Conservation (phyloP, 2,797 vertebrate species). For the Pipistrellus pygmaeus region DNA sequence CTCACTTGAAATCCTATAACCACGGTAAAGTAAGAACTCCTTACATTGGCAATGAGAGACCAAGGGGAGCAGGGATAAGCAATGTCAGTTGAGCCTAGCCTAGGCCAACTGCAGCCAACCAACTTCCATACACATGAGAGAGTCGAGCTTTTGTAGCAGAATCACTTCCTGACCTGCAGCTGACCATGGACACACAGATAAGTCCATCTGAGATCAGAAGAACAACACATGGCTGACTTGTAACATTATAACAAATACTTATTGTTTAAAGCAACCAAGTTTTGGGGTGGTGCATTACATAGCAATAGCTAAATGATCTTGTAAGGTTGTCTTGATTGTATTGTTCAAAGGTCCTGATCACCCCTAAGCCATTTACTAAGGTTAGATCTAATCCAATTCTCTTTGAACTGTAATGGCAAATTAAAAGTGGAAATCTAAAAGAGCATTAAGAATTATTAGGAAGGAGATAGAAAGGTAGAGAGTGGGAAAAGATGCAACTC, state of each 20-base stretch:
- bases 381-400: background rate
- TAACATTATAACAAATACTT: background rate
- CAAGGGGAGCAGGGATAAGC: background rate
- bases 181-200: background rate
- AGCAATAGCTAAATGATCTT: background rate
- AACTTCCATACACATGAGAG: background rate
- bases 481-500: background rate
- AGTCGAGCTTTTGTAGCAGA: background rate
- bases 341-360: conserved; percentile 3
- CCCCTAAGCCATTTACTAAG: background rate
- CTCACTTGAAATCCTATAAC: conserved; percentile 2
- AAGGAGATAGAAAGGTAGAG: background rate
- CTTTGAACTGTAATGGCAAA: background rate
- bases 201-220: background rate
- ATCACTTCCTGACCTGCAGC: background rate
- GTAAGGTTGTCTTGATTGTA: background rate
- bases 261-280: conserved; percentile 43
- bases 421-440: background rate
- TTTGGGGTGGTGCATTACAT: background rate
- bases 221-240: background rate
- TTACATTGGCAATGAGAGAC: background rate
- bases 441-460: background rate
- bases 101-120: background rate
- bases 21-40: background rate
- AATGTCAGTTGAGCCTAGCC: background rate